Evolutionary conservation across 2,888 invertebrate genomes (phyloP), one percentile per base, ranked within the genome.

Genomic region (Scelioninae gen. 1): DNA sequence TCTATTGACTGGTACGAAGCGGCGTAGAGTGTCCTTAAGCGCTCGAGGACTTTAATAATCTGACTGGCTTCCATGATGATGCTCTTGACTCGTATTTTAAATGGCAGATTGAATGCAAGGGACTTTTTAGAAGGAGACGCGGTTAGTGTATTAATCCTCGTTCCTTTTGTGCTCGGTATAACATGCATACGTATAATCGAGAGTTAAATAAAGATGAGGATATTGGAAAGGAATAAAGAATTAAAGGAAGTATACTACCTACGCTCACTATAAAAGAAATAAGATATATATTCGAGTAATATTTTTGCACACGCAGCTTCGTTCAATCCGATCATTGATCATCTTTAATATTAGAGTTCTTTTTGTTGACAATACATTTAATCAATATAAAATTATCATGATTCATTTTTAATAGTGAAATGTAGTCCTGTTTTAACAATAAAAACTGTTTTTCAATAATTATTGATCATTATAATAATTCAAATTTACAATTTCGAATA

Each of bases 31-130:
- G 69, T 68, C 82, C 76, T 82, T 74, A 72, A 77, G 43, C 47
- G 34, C 49, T 76, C 66, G 82, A 82, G 72, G 68, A 82, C 77
- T 78, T 82, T 69, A 69, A 78, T 82, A 74, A 65, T 72, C 69
- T 56, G 66, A 63, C 72, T 68, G 62, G 58, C 68, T 78, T 74
- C 78, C 77, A 82, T 82, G 82, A 77, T 56, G 68, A 62, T 71
- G 65, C 76, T 76, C 82, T 71, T 71, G 76, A 68, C 58, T 74
- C 62, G 78, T 63, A 78, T 69, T 78, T 69, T 74, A 74, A 77
- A 82, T 65, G 69, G 72, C 68, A 55, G 74, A 82, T 74, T 69
- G 38, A 78, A 78, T 74, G 62, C 82, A 58, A 58, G 40, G 58
- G 77, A 65, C 60, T 72, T 71, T 79, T 74, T 66, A 78, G 69